Evolutionary conservation across 1,140 invertebrate species (phyloP), one percentile per base, ranked within the genome.

Genomic region (Odontomachus brunneus): DNA sequence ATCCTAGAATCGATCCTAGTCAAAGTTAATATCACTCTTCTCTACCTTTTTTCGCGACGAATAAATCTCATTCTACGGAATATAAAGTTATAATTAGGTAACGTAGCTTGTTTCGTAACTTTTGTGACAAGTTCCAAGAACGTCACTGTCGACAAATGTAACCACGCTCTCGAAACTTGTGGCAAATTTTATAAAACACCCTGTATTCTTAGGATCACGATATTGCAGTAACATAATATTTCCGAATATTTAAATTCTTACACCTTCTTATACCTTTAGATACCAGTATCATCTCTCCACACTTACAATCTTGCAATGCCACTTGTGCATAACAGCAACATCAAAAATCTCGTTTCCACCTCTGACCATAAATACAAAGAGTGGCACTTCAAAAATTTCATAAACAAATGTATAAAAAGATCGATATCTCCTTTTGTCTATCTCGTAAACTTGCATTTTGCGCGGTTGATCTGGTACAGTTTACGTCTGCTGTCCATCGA

Each of bases 381-480:
- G 57, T 51, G 49, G 19, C 19, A 55, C 14, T 49, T 83, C 62
- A 48, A 60, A 75, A 87, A 49, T 9, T 71, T 75, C 38, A 51
- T 86, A 84, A 78, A 80, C 44, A 51, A 84, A 78, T 53, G 55
- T 87, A 84, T 84, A 80, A 86, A 86, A 87, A 86, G 49, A 51
- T 22, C 38, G 17, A 65, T 71, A 51, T 75, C 57, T 81, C 29
- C 29, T 53, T 14, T 49, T 7, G 9, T 44, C 38, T 44, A 11
- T 44, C n/a, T n/a, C 38, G 24, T 49, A 53, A 84, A 78, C 59
- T 73, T 69, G 44, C 62, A 57, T 38, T 22, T 33, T 19, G 48
- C 57, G 60, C 75, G 60, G 24, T 48, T 62, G 59, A 76, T 57
- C 22, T n/a, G 14, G 57, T 53, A 82, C 26, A 67, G 19, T 76